Evolutionary conservation across 2,888 invertebrate genomes (phyloP).

Genomic region (Magallana nippona): DNA sequence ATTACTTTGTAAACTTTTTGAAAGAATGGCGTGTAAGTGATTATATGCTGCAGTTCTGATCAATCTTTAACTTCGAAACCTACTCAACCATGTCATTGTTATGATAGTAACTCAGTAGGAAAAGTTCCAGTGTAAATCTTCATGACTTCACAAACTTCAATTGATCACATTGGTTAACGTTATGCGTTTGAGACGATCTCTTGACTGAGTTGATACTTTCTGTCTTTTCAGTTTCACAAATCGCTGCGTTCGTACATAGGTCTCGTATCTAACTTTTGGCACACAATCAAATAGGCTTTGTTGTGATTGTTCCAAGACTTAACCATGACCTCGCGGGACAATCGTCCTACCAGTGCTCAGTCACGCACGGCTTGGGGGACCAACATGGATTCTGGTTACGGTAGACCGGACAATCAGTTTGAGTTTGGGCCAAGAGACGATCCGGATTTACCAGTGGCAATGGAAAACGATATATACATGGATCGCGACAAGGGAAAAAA

Average conservation of each 20-base stretch:
- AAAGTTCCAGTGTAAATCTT: too few species aligned
- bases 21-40: too few species aligned
- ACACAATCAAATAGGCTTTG: conserved; percentile 15
- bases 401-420: conserved; percentile 62
- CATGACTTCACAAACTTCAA: too few species aligned
- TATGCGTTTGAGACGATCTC: too few species aligned
- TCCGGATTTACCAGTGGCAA: conserved; percentile 60
- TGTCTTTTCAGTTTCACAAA: conserved; percentile 4
- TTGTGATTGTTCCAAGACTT: conserved; percentile 28
- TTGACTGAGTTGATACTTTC: neutral
- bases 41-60: too few species aligned
- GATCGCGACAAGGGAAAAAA: conserved; percentile 53
- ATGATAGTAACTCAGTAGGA: too few species aligned
- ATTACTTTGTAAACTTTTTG: neutral
- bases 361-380: conserved; percentile 72
- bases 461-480: conserved; percentile 65
- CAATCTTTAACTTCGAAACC: too few species aligned
- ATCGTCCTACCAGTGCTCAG: conserved; percentile 71
- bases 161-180: too few species aligned
- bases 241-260: neutral
- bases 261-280: conserved; percentile 22
- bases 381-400: conserved; percentile 56
- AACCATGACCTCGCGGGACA: conserved; percentile 47
- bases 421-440: conserved; percentile 69
- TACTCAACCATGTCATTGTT: too few species aligned